Evolutionary conservation across 2,113 vertebrate species (phyloP).

Genomic region (Fregata magnificens): DNA sequence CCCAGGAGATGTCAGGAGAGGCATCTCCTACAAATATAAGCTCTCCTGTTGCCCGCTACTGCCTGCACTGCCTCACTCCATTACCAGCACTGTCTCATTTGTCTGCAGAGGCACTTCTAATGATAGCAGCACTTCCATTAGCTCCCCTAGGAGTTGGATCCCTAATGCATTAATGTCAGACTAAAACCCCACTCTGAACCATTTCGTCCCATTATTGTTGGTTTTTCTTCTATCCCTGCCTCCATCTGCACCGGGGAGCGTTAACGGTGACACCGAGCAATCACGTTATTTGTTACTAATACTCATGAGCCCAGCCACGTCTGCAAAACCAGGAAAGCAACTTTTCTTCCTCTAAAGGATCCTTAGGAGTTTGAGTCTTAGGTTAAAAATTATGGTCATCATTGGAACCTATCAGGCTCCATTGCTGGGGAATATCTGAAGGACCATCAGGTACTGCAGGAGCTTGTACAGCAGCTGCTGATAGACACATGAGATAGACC

Average conservation of each 20-base stretch:
- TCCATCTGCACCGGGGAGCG: neutral
- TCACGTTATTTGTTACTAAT: neutral
- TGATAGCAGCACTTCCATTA: neutral
- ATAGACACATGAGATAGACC: fast-evolving
- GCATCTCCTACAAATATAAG: neutral
- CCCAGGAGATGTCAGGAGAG: neutral
- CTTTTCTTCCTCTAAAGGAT: neutral
- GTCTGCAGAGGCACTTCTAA: neutral
- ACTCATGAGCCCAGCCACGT: fast-evolving
- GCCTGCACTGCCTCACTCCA: neutral
- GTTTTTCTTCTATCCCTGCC: neutral
- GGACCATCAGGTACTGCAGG: neutral
- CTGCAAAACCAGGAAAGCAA: neutral
- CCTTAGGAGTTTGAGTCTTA: neutral
- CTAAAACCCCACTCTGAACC: neutral
- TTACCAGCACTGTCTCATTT: neutral
- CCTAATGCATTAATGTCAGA: neutral
- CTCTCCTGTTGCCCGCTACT: neutral
- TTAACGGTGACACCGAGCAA: neutral
- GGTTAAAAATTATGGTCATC: neutral
- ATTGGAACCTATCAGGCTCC: neutral
- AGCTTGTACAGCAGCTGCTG: neutral
- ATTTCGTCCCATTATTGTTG: neutral
- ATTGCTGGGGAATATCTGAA: neutral
- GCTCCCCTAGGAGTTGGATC: neutral